Base-by-base conservation (phyloP, 2,888 invertebrate genomes). In the Mythimna impura region DNA sequence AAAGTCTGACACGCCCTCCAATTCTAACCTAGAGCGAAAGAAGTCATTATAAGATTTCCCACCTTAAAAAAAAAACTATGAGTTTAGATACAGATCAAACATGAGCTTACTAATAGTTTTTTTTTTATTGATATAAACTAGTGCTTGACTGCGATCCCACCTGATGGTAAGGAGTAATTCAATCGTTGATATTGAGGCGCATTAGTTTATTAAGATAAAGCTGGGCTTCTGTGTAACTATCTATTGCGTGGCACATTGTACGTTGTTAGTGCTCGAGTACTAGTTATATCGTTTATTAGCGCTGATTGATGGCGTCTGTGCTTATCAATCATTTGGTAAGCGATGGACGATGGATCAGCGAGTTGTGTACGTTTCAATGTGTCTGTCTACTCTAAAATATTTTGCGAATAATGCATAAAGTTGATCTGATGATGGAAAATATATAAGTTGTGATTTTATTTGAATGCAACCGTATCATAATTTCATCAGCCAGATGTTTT, bases 301-400 rank as follows among this genome's bases (percentile, higher is more conserved):
- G 55, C 61, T 75, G 74, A 75, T 57, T 62, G 74, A 73, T 73
- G 67, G 34, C 47, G 14, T 54, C 12, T 67, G 9, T 12, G 50
- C 61, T 62, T 68, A 68, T 62, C 74, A 22, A 74, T 68, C 55
- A 62, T 50, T 67, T 58, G 22, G 61, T 68, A 20, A 62, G 74
- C 61, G 7, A 66, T 60, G 54, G 12, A 2, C 54, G 61, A 71
- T 47, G n/a, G 62, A 73, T 25, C 34, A 2, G 12, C 36, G 25
- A 55, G 30, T 22, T 73, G 20, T 55, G 30, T 20, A 7, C 40
- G 30, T 22, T 43, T 17, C 52, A 73, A 30, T 43, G 6, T 20
- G 22, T 52, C 25, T 50, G 20, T 20, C 20, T 30, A 8, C 14
- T 47, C 25, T 40, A 22, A 22, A 58, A 73, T 71, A 34, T n/a